phyloP scores from a whole-genome alignment of 2,888 invertebrate genomes.

The Xanthia togata region DNA sequence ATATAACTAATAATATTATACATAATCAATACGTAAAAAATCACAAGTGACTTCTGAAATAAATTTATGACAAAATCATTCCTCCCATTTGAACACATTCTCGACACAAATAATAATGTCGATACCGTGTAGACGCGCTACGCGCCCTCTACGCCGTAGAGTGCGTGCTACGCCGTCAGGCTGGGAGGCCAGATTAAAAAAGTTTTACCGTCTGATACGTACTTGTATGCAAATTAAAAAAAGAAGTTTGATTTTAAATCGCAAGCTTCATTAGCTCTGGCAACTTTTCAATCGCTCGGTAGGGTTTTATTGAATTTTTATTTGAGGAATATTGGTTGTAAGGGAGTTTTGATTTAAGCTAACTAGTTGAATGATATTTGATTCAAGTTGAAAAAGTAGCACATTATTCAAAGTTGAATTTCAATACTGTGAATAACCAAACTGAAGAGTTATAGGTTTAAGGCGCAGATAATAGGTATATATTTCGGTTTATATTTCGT shows the following conservation, averaged over 20 bases:
- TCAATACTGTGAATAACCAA: too few relatives aligned
- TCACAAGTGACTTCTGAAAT: background rate
- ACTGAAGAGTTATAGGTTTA: background rate
- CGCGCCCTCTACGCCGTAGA: conserved; percentile 61
- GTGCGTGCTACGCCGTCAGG: conserved; percentile 54
- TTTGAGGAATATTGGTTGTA: background rate
- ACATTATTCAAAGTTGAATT: background rate
- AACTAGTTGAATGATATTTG: background rate
- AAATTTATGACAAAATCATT: background rate
- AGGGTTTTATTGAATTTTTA: conserved; percentile 32
- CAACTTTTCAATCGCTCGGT: conserved; percentile 48
- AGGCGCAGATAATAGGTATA: background rate
- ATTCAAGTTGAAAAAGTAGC: background rate
- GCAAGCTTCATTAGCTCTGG: conserved; percentile 62
- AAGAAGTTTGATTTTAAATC: conserved; percentile 53
- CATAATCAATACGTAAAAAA: background rate
- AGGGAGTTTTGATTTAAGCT: background rate
- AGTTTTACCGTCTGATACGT: conserved; percentile 77
- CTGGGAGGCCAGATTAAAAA: conserved; percentile 84
- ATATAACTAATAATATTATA: background rate
- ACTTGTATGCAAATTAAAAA: conserved; percentile 74
- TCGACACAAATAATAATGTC: conserved; percentile 16
- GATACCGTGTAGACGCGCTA: conserved; percentile 33
- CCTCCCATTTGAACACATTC: background rate
- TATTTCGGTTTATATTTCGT: too few relatives aligned